Percentiles rank a stretch among this genome's conserved stretches.
Conservation (phyloP, 2,113 vertebrate genomes). For the rat (Rattus norvegicus) region DNA sequence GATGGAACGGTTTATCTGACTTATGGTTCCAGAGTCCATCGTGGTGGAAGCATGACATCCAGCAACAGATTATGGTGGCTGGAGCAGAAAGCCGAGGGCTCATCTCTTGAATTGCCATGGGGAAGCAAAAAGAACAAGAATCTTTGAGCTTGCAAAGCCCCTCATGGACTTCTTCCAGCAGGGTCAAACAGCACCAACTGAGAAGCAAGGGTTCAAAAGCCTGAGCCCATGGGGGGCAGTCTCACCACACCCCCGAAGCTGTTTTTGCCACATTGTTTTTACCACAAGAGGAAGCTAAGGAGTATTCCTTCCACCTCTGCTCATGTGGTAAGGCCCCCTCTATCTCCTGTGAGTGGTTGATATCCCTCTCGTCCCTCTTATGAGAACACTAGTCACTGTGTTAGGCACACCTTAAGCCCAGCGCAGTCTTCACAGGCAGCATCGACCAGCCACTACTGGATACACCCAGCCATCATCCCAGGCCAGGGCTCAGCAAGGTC, state of each 20-base stretch:
- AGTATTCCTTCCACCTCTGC: not conserved
- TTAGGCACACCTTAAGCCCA: not conserved
- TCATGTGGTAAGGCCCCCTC: not conserved
- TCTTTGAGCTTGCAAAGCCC: not conserved
- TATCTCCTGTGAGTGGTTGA: too few species aligned
- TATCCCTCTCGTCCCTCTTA: not conserved
- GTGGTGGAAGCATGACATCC: not conserved
- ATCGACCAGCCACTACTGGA: not conserved
- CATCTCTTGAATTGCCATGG: not conserved
- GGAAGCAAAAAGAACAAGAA: not conserved
- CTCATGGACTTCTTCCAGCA: not conserved
- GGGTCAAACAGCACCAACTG: not conserved
- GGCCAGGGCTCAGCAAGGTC: fast-evolving
- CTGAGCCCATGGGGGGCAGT: too few species aligned
- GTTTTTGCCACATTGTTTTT: not conserved
- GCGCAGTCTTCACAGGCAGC: not conserved
- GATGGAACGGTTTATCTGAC: not conserved
- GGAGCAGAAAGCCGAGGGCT: not conserved
- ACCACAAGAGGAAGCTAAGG: not conserved
- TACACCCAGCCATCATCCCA: fast-evolving
- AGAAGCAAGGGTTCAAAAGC: not conserved
- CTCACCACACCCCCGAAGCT: not conserved
- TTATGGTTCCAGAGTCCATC: not conserved
- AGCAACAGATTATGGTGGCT: not conserved
- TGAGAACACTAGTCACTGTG: not conserved